A percentile compares a stretch with the other conserved stretches of the same genome.
Conservation (phyloP, 2,888 invertebrate genomes). For the Xylota segnis region DNA sequence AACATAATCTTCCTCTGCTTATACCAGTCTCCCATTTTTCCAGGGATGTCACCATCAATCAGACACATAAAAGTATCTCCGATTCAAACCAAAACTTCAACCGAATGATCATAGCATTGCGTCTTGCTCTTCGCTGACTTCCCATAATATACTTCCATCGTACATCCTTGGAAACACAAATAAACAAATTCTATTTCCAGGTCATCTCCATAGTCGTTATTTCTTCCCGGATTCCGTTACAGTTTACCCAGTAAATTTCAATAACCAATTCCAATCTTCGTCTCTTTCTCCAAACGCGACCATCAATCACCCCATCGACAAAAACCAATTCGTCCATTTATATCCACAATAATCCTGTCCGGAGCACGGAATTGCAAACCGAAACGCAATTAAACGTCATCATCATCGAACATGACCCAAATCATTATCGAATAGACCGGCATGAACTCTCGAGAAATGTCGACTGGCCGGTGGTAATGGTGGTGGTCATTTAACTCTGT, state of each 20-base stretch:
- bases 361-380: conserved; percentile 41
- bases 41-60: no score
- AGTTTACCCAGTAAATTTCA: conserved; percentile 43
- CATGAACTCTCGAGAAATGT: conserved; percentile 45
- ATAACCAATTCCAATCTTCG: conserved; percentile 53
- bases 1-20: no score
- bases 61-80: no score
- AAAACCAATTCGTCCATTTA: conserved; percentile 69
- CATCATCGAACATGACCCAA: conserved; percentile 73
- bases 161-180: background rate
- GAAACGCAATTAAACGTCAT: conserved; percentile 73
- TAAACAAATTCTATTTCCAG: conserved; percentile 9
- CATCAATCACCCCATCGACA: conserved; percentile 62
- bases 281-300: conserved; percentile 9
- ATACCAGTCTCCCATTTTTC: no score
- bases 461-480: conserved; percentile 5
- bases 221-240: conserved; percentile 42
- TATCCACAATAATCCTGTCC: conserved; percentile 56
- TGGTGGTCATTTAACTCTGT: conserved; percentile 30
- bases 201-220: conserved; percentile 17
- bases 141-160: no score
- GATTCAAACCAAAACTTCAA: no score
- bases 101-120: no score
- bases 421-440: conserved; percentile 44
- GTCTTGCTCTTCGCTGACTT: no score